Evolutionary conservation across 2,888 invertebrate genomes (phyloP).

Genomic region (Galerucella pusilla): DNA sequence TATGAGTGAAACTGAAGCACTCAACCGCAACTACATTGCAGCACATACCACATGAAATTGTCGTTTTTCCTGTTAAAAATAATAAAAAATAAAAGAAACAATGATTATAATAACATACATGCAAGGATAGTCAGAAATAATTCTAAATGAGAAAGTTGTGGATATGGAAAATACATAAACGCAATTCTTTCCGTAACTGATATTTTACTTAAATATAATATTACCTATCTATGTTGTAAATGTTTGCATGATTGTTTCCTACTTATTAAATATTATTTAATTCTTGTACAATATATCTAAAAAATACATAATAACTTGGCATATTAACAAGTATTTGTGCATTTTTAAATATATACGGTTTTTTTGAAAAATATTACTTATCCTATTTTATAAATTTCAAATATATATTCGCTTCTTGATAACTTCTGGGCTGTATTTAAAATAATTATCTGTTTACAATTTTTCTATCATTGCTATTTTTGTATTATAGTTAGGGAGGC

Average conservation of each 20-base stretch:
- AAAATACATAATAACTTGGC: background rate
- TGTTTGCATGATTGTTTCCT: background rate
- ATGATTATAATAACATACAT: slow-evolving; percentile 18
- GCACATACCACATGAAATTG: slow-evolving; percentile 14
- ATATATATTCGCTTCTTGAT: too few species aligned
- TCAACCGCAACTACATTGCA: slow-evolving; percentile 10
- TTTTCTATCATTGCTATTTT: too few species aligned
- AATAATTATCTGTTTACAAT: too few species aligned
- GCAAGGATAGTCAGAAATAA: slow-evolving; percentile 6
- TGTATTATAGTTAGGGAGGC: too few species aligned
- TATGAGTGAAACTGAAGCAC: slow-evolving; percentile 15
- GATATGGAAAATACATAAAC: slow-evolving; percentile 21
- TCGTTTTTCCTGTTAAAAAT: slow-evolving; percentile 12
- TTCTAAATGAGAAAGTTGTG: slow-evolving; percentile 27
- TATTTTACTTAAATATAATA: slow-evolving; percentile 16
- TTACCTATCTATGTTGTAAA: background rate
- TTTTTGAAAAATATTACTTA: too few species aligned
- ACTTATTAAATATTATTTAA: too few species aligned
- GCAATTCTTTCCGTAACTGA: slow-evolving; percentile 25
- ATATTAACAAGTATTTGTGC: too few species aligned
- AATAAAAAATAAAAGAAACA: slow-evolving; percentile 9
- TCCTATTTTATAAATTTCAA: too few species aligned
- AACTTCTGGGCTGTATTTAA: too few species aligned
- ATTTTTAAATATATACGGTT: too few species aligned
- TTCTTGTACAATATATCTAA: background rate